Conservation (phyloP, 2,113 vertebrate species). For the Ovibos moschatus region DNA sequence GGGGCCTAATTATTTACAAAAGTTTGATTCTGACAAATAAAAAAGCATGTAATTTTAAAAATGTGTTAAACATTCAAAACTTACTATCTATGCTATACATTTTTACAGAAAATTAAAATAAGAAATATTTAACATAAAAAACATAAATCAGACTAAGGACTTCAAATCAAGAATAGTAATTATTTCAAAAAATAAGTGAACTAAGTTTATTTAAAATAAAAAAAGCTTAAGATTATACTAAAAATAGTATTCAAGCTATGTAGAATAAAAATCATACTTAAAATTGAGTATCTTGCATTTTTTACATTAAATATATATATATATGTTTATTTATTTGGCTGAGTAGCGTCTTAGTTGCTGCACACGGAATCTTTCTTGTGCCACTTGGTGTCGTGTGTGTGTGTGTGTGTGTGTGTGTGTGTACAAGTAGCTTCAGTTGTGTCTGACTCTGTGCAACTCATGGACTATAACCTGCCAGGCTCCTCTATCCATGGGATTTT, state of each 20-base stretch:
- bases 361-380: not conserved
- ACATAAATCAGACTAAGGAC: not conserved
- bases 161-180: not conserved
- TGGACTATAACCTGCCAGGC: not conserved
- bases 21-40: not conserved
- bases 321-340: not conserved
- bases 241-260: not conserved
- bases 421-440: not conserved
- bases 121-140: not conserved
- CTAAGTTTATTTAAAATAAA: not conserved
- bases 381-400: not conserved
- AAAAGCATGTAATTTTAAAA: not conserved
- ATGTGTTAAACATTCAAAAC: not conserved
- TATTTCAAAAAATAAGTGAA: not conserved
- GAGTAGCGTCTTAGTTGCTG: not conserved
- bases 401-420: not conserved
- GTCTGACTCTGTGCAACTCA: not conserved
- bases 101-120: not conserved
- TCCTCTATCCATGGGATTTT: not conserved
- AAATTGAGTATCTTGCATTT: not conserved
- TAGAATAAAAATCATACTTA: not conserved
- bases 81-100: not conserved
- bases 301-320: not conserved
- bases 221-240: not conserved
- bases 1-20: not conserved